phyloP scores from a whole-genome alignment of 2,113 vertebrate species.

The Tauraco erythrolophus region DNA sequence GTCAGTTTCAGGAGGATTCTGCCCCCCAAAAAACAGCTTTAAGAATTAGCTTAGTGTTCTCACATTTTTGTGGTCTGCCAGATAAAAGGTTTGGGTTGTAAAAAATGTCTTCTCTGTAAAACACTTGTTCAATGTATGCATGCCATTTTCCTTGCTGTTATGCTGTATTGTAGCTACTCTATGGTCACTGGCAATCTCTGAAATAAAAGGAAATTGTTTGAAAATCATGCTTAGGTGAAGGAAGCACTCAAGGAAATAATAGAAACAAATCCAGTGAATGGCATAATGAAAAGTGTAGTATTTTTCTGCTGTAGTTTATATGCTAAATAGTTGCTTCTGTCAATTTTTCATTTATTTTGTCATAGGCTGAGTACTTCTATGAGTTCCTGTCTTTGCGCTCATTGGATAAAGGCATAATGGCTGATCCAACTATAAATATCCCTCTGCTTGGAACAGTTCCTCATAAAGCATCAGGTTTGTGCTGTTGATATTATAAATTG shows the following conservation, averaged over 20 bases:
- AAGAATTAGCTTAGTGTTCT: neutral
- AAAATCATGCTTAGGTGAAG: neutral
- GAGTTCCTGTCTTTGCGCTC: slow-evolving; percentile 90
- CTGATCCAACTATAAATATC: slow-evolving; percentile 87
- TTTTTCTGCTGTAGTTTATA: neutral
- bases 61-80: neutral
- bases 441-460: slow-evolving; percentile 87
- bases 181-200: neutral
- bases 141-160: neutral
- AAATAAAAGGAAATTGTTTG: neutral
- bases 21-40: neutral
- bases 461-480: slow-evolving; percentile 88
- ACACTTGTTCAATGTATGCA: neutral
- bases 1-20: neutral
- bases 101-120: neutral
- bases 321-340: neutral
- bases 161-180: neutral
- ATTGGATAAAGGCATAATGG: slow-evolving; percentile 91
- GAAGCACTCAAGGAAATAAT: neutral
- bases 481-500: neutral
- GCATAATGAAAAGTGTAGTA: neutral
- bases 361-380: slow-evolving; percentile 89
- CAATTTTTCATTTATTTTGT: slow-evolving; percentile 53
- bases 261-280: neutral
- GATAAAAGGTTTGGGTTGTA: neutral